Percentiles rank a stretch among this genome's conserved stretches.
Conservation (phyloP, 2,797 vertebrate genomes). For the Gorsachius magnificus region DNA sequence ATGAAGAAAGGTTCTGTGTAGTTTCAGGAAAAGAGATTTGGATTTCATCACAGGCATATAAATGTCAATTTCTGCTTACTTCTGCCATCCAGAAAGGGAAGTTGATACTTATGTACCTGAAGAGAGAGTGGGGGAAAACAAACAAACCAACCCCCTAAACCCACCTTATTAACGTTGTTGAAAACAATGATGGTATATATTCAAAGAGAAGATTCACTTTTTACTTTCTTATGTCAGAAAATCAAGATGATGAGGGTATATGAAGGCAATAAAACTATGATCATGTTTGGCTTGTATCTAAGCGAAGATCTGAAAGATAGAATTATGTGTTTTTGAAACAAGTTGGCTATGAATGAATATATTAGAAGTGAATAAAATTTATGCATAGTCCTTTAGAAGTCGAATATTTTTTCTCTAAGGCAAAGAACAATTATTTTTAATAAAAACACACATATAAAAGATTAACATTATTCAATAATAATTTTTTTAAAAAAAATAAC, state of each 20-base stretch:
- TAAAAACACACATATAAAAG: background rate
- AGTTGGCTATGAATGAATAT: background rate
- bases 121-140: background rate
- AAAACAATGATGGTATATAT: background rate
- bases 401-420: background rate
- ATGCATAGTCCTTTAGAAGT: background rate
- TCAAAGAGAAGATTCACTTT: background rate
- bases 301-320: background rate
- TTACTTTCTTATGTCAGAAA: background rate
- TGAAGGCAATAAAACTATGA: background rate
- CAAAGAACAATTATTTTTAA: background rate
- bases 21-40: slow-evolving; percentile 8
- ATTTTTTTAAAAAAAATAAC: background rate
- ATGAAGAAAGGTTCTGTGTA: background rate
- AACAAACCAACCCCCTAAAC: background rate
- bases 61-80: slow-evolving; percentile 3
- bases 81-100: background rate
- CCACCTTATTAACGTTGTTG: background rate
- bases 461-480: background rate
- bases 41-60: slow-evolving; percentile 4
- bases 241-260: background rate
- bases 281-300: background rate
- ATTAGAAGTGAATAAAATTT: background rate
- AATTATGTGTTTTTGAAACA: background rate
- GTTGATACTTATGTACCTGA: background rate